Evolutionary conservation across 2,888 invertebrate genomes (phyloP), one percentile per base, ranked within the genome.

Genomic region (Rugalucina vietnamica): DNA sequence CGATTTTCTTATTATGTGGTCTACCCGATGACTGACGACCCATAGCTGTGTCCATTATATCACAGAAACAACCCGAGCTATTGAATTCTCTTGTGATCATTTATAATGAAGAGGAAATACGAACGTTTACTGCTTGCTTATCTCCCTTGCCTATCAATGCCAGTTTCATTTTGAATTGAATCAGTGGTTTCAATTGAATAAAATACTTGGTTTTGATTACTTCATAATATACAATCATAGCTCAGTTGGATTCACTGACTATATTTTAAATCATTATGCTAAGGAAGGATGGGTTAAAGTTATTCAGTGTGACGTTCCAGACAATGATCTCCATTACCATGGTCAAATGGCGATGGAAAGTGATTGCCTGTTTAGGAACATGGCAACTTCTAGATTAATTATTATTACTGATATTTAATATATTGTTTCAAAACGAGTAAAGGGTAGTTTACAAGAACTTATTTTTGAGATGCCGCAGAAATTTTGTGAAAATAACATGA

Each of bases 151-250:
- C 74, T 27, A 78, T 82, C 57, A 82, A 79, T n/a, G 29, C 70
- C n/a, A 78, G 78, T 18, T 78, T 1, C 74, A 78, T 34, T 70
- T 75, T 32, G 82, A 78, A 50, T 75, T 82, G 3, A 76, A 78
- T 12, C 74, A 82, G 39, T 82, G 82, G 82, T 57, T 82, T 75
- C 78, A 82, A 65, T 29, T 79, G 12, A 82, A 82, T n/a, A 78
- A 74, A 75, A 12, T 82, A 21, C 50, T 82, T 1, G 82, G 82
- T 12, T 74, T 69, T 3, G 82, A 78, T 18, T 29, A 60, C 29
- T 82, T 82, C 34, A 36, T 70, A 14, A 71, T 82, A n/a, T 82
- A 82, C 29, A 82, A 78, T 43, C 43, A 70, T 24, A 54, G 78
- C 27, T 78, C 82, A 0, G 69, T 75, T 0, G 78, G 78, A 21